Evolutionary conservation across 2,888 invertebrate species (phyloP).

Genomic region (Scaptomyza reducta): DNA sequence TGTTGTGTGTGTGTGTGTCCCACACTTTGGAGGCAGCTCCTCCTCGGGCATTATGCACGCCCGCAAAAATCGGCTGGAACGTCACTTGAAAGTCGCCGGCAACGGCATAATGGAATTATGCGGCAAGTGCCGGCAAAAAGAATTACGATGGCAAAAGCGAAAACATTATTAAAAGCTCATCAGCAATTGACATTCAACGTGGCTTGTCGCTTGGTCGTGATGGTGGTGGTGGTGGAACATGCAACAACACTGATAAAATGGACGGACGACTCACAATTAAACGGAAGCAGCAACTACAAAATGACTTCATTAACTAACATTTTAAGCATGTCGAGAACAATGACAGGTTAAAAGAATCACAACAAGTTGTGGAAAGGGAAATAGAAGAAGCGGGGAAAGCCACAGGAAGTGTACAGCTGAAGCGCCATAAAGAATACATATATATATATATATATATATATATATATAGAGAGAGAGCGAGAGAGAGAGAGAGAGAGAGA

Average conservation of each 20-base stretch:
- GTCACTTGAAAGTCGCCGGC: constrained; percentile 73
- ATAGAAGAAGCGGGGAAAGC: neutral
- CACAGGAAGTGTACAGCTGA: constrained; percentile 10
- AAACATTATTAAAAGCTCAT: constrained; percentile 79
- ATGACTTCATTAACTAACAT: constrained; percentile 68
- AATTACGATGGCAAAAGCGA: constrained; percentile 72
- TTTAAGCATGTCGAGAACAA: constrained; percentile 38
- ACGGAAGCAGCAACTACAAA: constrained; percentile 68
- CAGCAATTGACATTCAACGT: constrained; percentile 74
- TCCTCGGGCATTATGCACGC: constrained; percentile 21
- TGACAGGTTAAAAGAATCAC: constrained; percentile 10
- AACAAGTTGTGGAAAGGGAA: neutral
- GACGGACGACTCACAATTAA: constrained; percentile 56
- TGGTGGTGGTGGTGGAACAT: neutral
- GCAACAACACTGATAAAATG: neutral
- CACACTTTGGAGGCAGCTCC: constrained; percentile 35
- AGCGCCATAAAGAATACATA: neutral
- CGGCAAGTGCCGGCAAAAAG: constrained; percentile 67
- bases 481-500: too few relatives aligned
- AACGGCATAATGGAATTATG: constrained; percentile 70
- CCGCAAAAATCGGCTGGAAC: constrained; percentile 14
- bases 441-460: neutral
- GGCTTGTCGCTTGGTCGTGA: constrained; percentile 31
- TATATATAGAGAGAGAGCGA: neutral
- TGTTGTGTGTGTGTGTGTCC: constrained; percentile 38